Evolutionary conservation across 2,113 vertebrate species (phyloP).

Genomic region (Tragelaphus scriptus): DNA sequence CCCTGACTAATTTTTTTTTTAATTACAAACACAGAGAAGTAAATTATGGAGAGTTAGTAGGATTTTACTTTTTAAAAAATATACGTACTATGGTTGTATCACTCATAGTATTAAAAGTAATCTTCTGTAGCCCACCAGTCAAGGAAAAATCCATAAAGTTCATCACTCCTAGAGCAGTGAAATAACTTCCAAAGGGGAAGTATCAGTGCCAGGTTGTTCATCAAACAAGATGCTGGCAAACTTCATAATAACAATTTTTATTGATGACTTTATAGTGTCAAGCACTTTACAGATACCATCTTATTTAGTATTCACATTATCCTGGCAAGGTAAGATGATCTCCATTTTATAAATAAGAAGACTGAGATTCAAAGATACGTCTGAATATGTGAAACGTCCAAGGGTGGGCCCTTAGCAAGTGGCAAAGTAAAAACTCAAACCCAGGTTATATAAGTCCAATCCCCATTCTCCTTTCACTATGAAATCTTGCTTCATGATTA

Average conservation of each 20-base stretch:
- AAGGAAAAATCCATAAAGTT: background rate
- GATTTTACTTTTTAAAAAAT: background rate
- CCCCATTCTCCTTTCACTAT: background rate
- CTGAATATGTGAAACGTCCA: background rate
- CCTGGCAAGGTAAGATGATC: background rate
- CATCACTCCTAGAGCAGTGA: background rate
- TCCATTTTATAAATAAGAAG: slow-evolving; percentile 16
- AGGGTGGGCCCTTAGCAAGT: background rate
- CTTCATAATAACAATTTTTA: background rate
- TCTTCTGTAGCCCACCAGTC: background rate
- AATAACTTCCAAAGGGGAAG: background rate
- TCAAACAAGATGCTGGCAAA: background rate
- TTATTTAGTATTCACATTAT: background rate
- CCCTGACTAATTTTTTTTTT: background rate
- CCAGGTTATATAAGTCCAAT: background rate
- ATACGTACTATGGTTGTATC: background rate
- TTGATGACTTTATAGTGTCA: background rate
- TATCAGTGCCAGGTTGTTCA: background rate
- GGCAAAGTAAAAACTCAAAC: slow-evolving; percentile 19
- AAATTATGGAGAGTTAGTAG: background rate
- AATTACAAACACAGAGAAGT: background rate
- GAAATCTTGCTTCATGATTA: background rate
- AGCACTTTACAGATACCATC: background rate
- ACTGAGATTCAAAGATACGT: background rate
- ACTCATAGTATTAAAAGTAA: background rate